Evolutionary conservation across 1,140 invertebrate genomes (phyloP), one percentile per base, ranked within the genome.

Genomic region (Lasioglossum albipes): DNA sequence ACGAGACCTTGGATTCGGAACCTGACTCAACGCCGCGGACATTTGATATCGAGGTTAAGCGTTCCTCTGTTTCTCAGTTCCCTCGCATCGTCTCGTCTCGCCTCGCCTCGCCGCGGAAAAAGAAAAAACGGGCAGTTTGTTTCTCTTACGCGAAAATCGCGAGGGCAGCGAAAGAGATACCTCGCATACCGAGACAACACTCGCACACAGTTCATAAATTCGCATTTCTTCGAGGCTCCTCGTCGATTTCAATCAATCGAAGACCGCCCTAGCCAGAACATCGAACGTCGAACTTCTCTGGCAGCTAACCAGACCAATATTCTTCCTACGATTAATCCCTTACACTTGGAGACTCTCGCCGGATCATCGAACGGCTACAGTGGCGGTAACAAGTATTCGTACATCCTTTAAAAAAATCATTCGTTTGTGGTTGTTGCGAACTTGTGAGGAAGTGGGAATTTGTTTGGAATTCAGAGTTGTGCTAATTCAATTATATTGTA

Each of bases 201-300:
- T 12, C 45, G 45, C 45, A 9, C 9, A 59, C 18, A 85, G 82
- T 85, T 81, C 45, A 85, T 81, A 81, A 84, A 84, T 61, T 67
- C 27, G 20, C 69, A 71, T 68, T 71, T 81, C 68, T 62, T 65
- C 42, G 22, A 12, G 36, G 64, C 64, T 57, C 74, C 36, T 42
- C 31, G 1, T 71, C 31, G 16, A 27, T 72, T 70, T 54, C 49
- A 69, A 57, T 68, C 49, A 13, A 22, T 49, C 41, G 20, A 10
- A 71, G 31, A 0, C 13, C 69, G 27, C 27, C 10, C 54, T 12
- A n/a, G 20, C 20, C 22, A 27, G 27, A 27, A 27, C 27, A 13
- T 7, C n/a, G 52, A 36, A 57, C 52, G 0, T 57, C 27, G 52
- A 36, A 20, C 57, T 18, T 31, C n/a, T 42, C 42, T 62, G 70